These are phyloP conservation scores for Phoebastria nigripes DNA, from an alignment of 2,797 vertebrate genomes.

Conservation along the genomic window DNA sequence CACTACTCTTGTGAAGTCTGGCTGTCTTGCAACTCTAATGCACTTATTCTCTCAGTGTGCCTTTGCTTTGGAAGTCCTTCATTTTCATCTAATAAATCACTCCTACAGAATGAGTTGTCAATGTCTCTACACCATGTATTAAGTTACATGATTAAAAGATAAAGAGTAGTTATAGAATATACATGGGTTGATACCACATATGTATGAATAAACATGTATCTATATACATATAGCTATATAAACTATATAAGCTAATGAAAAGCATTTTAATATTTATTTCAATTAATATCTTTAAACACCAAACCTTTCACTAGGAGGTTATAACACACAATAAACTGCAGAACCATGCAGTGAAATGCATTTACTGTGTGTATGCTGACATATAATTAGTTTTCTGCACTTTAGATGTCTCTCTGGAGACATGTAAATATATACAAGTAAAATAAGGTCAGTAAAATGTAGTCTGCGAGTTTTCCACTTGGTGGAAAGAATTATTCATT, in stretches of 20 bases:
- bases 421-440: not conserved
- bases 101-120: not conserved
- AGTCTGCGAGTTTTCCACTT: not conserved
- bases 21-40: not conserved
- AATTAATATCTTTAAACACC: not conserved
- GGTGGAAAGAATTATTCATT: constrained; percentile 13
- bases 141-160: not conserved
- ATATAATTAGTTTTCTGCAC: not conserved
- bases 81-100: not conserved
- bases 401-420: not conserved
- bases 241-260: not conserved
- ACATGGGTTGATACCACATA: not conserved
- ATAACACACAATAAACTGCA: not conserved
- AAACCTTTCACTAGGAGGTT: not conserved
- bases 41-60: not conserved
- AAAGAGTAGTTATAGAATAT: not conserved
- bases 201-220: not conserved
- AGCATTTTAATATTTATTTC: not conserved
- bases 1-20: not conserved
- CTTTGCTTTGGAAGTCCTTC: not conserved
- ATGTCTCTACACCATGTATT: not conserved
- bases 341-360: not conserved
- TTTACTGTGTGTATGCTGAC: not conserved
- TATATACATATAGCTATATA: not conserved
- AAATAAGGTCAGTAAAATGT: not conserved